phyloP scores from a whole-genome alignment of 2,113 vertebrate species.

The Chitala chitala region DNA sequence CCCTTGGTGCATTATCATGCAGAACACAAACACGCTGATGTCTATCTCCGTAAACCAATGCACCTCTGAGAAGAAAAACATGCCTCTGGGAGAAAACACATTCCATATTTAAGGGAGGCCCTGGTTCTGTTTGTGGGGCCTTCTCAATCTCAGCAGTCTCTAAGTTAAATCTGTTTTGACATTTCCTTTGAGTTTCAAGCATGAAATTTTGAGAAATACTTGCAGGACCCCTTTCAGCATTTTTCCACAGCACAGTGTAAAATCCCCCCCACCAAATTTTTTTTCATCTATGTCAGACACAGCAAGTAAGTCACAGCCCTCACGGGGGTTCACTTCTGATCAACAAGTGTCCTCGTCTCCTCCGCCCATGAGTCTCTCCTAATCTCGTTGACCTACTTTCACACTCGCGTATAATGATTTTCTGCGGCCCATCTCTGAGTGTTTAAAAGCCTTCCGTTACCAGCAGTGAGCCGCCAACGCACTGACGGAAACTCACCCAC shows the following conservation, averaged over 20 bases:
- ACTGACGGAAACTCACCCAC: background rate
- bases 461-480: background rate
- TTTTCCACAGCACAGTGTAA: background rate
- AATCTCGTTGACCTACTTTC: conserved; percentile 12
- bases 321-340: background rate
- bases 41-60: background rate
- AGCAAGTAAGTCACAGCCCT: conserved; percentile 10
- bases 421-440: background rate
- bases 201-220: conserved; percentile 5
- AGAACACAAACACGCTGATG: background rate
- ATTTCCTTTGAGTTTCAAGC: conserved; percentile 7
- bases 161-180: conserved; percentile 1
- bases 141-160: background rate
- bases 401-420: conserved; percentile 3
- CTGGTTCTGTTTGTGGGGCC: background rate
- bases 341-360: conserved; percentile 4
- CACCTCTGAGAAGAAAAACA: too few species aligned
- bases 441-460: background rate
- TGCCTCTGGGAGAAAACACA: background rate
- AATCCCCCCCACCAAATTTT: background rate
- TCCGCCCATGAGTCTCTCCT: background rate
- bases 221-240: background rate
- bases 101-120: background rate
- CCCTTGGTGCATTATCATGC: conserved; percentile 3
- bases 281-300: background rate